Base-by-base conservation (phyloP, 1,140 invertebrate species). In the Tribolium castaneum region DNA sequence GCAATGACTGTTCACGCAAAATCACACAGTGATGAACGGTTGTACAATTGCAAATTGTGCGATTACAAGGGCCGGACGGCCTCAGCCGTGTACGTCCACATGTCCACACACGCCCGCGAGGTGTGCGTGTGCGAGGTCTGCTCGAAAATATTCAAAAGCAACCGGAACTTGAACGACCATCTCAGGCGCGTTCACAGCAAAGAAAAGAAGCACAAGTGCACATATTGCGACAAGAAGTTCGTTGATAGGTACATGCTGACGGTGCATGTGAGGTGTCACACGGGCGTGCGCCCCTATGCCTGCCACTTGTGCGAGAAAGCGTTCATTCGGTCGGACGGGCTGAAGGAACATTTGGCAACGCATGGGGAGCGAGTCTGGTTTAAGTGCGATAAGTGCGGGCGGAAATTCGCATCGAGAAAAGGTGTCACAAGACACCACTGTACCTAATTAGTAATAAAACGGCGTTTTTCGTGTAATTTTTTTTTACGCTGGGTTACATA, bases 1-100 rank as follows among this genome's bases (percentile, higher is more conserved):
- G 88, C 89, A 6, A 75, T 96, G 39, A 92, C 91, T 78, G 88
- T 94, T 0, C 95, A 96, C 79, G 90, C 93, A 83, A 87, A 93
- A 35, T 93, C 91, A 12, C 94, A 96, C 81, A 95, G 91, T 1
- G 90, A 92, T 54, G 91, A 92, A 76, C 84, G 91, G 22, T 90
- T 91, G 0, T 92, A 91, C 79, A 83, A 85, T 9, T 92, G 91
- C 80, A 83, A 88, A 6, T 84, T 89, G 6, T 92, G 91, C 77
- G 85, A 86, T 0, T 90, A 90, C 80, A 85, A 86, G 52, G 82
- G 80, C 9, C 75, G 82, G 35, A 84, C 83, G 16, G 81, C 83
- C 7, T 78, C 78, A 6, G 78, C 82, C 5, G 35, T 84, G 13
- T 82, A 82, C 25, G 78, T 81, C 12, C 83, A 84, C 73, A 83